Evolutionary conservation across 2,888 invertebrate genomes (phyloP).

Genomic region (Furcula furcula): DNA sequence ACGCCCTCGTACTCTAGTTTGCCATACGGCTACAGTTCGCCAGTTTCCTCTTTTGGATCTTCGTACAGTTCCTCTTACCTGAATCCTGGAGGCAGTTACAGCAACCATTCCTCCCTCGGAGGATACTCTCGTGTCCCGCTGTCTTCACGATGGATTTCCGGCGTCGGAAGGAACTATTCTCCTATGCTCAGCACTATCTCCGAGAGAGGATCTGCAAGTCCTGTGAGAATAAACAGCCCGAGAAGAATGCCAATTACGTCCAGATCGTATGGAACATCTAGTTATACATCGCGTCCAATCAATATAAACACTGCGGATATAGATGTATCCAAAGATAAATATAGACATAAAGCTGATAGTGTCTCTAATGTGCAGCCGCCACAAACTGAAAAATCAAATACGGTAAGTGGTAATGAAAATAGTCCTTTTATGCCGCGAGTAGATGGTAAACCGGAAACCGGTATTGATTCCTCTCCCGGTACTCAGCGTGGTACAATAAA

Average conservation of each 20-base stretch:
- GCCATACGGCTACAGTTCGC: conserved; percentile 70
- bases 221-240: conserved; percentile 67
- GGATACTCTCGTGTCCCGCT: conserved; percentile 79
- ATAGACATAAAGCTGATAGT: conserved; percentile 53
- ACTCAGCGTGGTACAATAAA: conserved; percentile 82
- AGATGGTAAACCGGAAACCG: conserved; percentile 68
- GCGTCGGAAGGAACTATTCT: conserved; percentile 81
- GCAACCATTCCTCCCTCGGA: conserved; percentile 73
- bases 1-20: conserved; percentile 73
- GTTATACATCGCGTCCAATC: conserved; percentile 83
- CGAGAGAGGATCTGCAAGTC: conserved; percentile 58
- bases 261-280: conserved; percentile 66
- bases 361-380: conserved; percentile 33
- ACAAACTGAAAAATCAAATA: conserved; percentile 39
- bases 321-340: conserved; percentile 88
- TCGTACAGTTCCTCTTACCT: conserved; percentile 77
- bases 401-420: conserved; percentile 50
- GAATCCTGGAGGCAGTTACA: conserved; percentile 71
- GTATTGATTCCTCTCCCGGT: conserved; percentile 68
- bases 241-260: conserved; percentile 74
- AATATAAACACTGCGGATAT: conserved; percentile 93
- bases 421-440: conserved; percentile 70
- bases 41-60: conserved; percentile 57
- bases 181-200: conserved; percentile 89
- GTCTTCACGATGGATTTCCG: conserved; percentile 61